Base-by-base conservation (phyloP, 2,113 vertebrate species). In the Gallinago jamesoni region DNA sequence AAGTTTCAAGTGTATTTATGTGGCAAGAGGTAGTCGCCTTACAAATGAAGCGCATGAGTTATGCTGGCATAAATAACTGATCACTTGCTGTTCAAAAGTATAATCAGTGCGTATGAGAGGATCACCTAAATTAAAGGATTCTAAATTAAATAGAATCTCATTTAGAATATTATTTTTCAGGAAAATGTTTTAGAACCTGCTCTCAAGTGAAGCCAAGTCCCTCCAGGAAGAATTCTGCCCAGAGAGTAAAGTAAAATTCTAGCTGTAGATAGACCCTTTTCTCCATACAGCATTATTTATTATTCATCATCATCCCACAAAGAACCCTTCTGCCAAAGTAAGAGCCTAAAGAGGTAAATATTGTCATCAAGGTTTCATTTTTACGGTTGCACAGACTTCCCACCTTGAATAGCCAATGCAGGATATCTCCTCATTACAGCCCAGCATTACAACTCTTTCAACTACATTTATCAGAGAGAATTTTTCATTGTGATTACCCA, bases 401-500 rank as follows among this genome's bases (percentile, higher is more conserved):
- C 84, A 48, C 2, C 18, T 74, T 72, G 55, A 48, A 23, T 17
- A 87, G 59, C 72, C 81, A 84, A 20, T 59, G 39, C 48, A 72
- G 53, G n/a, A 17, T 33, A 47, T 56, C 73, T 74, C 69, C 56
- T 94, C 69, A 53, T 90, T 82, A 83, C 48, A 91, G 84, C 64
- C 23, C 73, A 88, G 75, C 22, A 0, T 45, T 95, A 77, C 90
- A 56, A 14, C 64, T 55, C 91, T 89, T 96, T 88, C 80, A 94
- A 70, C 91, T 87, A n/a, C 35, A 47, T 68, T 87, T 83, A 94
- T 94, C 92, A 96, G 90, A 95, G 87, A 81, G 93, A 93, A 94
- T 96, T 93, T 95, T 94, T 89, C 76, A 75, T 84, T 94, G 69
- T 90, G 92, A 89, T 93, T 64, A 96, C 28, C 77, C 84, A 96